These are phyloP conservation scores for Megastigmus dorsalis DNA, from an alignment of 2,888 invertebrate genomes.

Conservation along the genomic window DNA sequence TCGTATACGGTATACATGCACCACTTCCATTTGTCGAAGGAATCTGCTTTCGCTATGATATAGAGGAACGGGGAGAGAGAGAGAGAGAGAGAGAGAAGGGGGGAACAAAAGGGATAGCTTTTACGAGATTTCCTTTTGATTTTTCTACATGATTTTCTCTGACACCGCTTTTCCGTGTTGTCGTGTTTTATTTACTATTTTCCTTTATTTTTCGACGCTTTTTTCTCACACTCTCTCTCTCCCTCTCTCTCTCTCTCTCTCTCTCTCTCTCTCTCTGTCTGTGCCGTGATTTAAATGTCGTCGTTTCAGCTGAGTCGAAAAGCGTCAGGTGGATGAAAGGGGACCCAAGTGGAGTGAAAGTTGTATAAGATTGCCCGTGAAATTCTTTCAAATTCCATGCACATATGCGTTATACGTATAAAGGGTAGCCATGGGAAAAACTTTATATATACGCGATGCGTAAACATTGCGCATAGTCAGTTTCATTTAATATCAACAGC, in stretches of 20 bases:
- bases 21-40: no score
- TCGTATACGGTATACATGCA: neutral
- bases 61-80: no score
- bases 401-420: no score
- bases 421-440: neutral
- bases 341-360: neutral
- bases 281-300: slow-evolving; percentile 3
- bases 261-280: neutral
- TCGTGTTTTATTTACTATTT: no score
- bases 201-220: neutral
- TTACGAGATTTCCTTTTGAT: slow-evolving; percentile 42
- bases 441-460: neutral
- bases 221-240: neutral
- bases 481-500: slow-evolving; percentile 12
- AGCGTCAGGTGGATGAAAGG: neutral
- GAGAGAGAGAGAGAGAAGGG: no score
- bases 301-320: neutral
- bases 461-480: neutral
- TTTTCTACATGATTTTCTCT: slow-evolving; percentile 30
- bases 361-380: neutral
- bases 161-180: neutral
- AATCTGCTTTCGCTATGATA: no score
- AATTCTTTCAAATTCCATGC: no score
- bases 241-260: neutral
- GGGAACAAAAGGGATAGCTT: neutral